Percentiles rank a stretch among this genome's conserved stretches.
phyloP scores from a whole-genome alignment of 2,888 invertebrate species.

The Asteroscopus sphinx region DNA sequence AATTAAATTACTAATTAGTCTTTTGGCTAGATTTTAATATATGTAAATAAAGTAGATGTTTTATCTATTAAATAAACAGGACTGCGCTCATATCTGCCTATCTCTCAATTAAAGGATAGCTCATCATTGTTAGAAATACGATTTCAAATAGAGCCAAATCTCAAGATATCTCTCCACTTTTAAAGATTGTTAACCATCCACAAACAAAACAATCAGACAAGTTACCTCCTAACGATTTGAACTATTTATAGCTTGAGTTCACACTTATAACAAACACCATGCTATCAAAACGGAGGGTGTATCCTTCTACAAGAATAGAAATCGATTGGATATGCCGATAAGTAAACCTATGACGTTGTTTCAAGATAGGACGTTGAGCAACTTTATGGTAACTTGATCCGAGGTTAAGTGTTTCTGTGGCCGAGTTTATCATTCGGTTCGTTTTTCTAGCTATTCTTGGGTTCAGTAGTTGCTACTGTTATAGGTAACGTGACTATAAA shows the following conservation, averaged over 20 bases:
- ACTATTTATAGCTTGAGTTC: background rate
- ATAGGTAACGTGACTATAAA: no score
- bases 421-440: conserved; percentile 28
- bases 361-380: conserved; percentile 32
- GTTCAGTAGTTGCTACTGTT: background rate
- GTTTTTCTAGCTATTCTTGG: conserved; percentile 27
- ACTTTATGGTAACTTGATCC: conserved; percentile 33
- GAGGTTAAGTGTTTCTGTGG: conserved; percentile 38
- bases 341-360: conserved; percentile 33
- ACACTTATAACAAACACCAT: background rate
- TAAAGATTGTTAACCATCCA: background rate
- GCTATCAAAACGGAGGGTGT: background rate
- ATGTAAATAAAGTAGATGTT: no score
- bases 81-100: no score
- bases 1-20: no score
- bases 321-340: conserved; percentile 6
- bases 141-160: no score
- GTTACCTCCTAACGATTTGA: no score
- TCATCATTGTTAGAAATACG: no score
- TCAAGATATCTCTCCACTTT: no score
- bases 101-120: no score
- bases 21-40: no score
- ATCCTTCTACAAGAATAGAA: conserved; percentile 6
- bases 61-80: no score
- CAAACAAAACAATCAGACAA: background rate